Evolutionary conservation across 2,888 invertebrate species (phyloP).

Genomic region (Phasia obesa): DNA sequence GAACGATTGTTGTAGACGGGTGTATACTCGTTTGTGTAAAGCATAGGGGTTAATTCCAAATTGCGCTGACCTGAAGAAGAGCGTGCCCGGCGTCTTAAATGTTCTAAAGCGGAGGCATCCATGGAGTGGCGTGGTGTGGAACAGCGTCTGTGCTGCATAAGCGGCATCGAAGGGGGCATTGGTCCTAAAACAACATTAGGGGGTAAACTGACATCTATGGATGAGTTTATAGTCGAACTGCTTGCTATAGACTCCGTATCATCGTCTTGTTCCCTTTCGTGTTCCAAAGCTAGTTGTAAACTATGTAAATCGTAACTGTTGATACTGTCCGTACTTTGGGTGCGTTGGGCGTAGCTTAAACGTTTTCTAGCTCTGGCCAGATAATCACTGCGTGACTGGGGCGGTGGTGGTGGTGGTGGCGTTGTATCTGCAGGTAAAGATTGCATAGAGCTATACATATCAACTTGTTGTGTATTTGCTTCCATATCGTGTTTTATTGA

Average conservation of each 20-base stretch:
- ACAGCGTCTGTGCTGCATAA: constrained; percentile 79
- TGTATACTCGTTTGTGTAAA: constrained; percentile 77
- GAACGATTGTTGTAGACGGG: constrained; percentile 82
- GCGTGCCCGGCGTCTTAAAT: constrained; percentile 74
- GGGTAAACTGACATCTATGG: constrained; percentile 45
- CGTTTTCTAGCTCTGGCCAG: constrained; percentile 76
- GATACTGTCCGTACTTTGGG: constrained; percentile 80
- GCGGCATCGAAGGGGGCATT: constrained; percentile 78
- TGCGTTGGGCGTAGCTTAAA: constrained; percentile 79
- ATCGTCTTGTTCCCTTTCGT: constrained; percentile 73
- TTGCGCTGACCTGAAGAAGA: constrained; percentile 79
- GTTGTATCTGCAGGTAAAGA: constrained; percentile 55
- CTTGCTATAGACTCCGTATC: constrained; percentile 70
- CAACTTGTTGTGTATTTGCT: constrained; percentile 48
- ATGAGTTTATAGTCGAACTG: constrained; percentile 66
- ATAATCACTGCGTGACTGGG: constrained; percentile 68
- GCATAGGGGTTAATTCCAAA: constrained; percentile 80
- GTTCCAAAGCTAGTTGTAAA: constrained; percentile 77
- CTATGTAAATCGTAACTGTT: constrained; percentile 78
- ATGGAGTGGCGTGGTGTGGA: constrained; percentile 78
- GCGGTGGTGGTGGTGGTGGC: constrained; percentile 22
- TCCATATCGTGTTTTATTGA: constrained; percentile 32
- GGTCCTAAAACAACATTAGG: constrained; percentile 34
- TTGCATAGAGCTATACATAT: constrained; percentile 70
- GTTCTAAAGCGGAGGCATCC: constrained; percentile 73